Evolutionary conservation across 2,888 invertebrate genomes (phyloP).

Genomic region (Folsomia manolachei): DNA sequence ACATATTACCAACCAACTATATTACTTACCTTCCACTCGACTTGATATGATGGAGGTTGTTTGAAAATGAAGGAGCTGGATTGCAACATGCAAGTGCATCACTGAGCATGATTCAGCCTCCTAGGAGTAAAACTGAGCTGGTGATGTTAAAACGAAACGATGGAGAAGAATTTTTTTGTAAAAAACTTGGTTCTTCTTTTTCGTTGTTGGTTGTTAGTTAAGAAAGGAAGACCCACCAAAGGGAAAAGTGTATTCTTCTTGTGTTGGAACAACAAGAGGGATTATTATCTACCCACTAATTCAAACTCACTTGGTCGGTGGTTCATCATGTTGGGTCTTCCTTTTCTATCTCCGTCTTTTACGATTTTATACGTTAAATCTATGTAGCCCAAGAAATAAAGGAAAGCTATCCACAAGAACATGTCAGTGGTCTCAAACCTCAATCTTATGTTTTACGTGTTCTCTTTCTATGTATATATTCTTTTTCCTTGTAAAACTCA

Average conservation of each 20-base stretch:
- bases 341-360: constrained; percentile 19
- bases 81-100: not conserved
- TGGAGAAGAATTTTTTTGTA: constrained; percentile 16
- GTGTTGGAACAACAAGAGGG: constrained; percentile 39
- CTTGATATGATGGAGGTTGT: not conserved
- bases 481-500: too few species aligned
- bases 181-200: constrained; percentile 9
- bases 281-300: constrained; percentile 50
- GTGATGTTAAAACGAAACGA: too few species aligned
- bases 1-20: not conserved
- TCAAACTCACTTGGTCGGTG: constrained; percentile 49
- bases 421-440: not conserved
- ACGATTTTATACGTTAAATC: not conserved
- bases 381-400: not conserved
- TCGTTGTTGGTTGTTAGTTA: constrained; percentile 31
- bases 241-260: constrained; percentile 45
- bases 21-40: not conserved
- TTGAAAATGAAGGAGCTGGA: not conserved
- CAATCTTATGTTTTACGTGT: constrained; percentile 15
- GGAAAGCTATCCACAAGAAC: not conserved
- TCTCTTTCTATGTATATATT: constrained; percentile 12
- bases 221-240: constrained; percentile 47
- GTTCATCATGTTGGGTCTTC: constrained; percentile 49
- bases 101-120: too few species aligned
- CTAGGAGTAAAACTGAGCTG: too few species aligned